A percentile compares a stretch with the other conserved stretches of the same genome.
These are phyloP conservation scores for Drosophila neocordata DNA, from an alignment of 1,140 invertebrate species.

Conservation along the genomic window DNA sequence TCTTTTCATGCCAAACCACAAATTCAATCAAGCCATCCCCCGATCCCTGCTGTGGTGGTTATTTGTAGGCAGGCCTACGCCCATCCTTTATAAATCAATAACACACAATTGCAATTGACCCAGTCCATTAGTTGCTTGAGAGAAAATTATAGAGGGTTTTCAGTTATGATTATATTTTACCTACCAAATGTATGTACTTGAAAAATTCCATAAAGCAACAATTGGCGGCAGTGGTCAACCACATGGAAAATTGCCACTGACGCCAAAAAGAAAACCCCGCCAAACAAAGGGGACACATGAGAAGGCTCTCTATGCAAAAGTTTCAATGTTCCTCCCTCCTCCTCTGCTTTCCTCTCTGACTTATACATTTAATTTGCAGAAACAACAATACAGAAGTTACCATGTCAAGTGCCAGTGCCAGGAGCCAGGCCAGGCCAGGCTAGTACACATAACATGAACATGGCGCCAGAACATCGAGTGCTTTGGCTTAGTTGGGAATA, in stretches of 20 bases:
- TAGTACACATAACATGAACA: constrained; percentile 43
- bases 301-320: not conserved
- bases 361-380: constrained; percentile 50
- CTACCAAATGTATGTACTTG: too few species aligned
- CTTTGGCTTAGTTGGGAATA: too few species aligned
- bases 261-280: constrained; percentile 5
- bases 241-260: constrained; percentile 56
- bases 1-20: constrained; percentile 13
- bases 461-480: constrained; percentile 49
- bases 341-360: not conserved
- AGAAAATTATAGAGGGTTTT: constrained; percentile 12
- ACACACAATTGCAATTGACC: constrained; percentile 43
- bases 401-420: constrained; percentile 3
- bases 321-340: not conserved
- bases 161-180: constrained; percentile 34
- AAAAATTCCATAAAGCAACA: constrained; percentile 35
- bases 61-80: too few species aligned
- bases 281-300: not conserved
- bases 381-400: constrained; percentile 26
- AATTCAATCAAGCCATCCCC: constrained; percentile 47
- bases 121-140: constrained; percentile 44
- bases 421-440: constrained; percentile 3
- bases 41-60: too few species aligned
- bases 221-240: constrained; percentile 50
- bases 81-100: constrained; percentile 57